phyloP scores from a whole-genome alignment of 2,113 vertebrate species.

The Bathybates hornii region DNA sequence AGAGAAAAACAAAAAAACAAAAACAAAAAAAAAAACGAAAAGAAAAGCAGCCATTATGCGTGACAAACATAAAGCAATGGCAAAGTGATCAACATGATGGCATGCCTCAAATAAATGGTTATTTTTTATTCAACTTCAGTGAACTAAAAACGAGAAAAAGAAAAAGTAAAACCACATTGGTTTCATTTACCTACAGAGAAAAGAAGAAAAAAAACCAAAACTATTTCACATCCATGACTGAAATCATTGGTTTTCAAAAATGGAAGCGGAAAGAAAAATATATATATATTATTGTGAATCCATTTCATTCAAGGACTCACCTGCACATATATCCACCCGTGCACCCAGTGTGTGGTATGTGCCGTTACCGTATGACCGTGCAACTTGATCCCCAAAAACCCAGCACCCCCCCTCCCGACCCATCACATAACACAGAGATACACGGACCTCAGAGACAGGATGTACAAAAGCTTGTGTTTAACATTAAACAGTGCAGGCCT shows the following conservation, averaged over 20 bases:
- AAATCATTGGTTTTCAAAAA: constrained; percentile 47
- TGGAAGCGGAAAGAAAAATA: neutral
- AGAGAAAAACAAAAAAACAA: too few relatives aligned
- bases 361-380: constrained; percentile 11
- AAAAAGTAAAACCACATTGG: constrained; percentile 21
- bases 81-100: constrained; percentile 50
- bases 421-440: constrained; percentile 17
- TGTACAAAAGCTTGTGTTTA: constrained; percentile 67
- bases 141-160: constrained; percentile 49
- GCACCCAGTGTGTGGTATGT: constrained; percentile 44
- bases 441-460: constrained; percentile 50
- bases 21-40: fast-evolving
- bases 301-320: neutral
- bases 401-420: neutral
- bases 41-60: neutral
- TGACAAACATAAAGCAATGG: constrained; percentile 18
- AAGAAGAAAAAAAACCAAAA: neutral
- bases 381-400: neutral
- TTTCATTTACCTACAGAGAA: constrained; percentile 61
- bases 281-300: constrained; percentile 22
- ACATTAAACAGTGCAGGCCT: constrained; percentile 61
- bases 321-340: constrained; percentile 34
- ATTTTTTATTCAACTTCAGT: constrained; percentile 69
- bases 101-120: constrained; percentile 62
- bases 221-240: constrained; percentile 55